Base-by-base conservation (phyloP, 1,140 invertebrate species). In the Drosophila melanica region DNA sequence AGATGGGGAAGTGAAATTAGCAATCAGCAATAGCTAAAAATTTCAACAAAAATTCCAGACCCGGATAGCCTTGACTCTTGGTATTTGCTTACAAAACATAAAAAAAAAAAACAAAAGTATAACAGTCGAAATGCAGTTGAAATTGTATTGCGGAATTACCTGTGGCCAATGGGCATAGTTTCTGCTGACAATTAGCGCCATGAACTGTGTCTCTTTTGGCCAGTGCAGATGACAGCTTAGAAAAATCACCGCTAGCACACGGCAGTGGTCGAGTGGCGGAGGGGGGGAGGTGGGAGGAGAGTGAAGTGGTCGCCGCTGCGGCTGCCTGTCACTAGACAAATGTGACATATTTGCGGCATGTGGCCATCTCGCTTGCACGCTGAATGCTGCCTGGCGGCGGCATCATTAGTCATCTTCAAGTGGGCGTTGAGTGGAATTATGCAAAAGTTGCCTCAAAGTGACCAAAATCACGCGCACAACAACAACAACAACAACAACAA, bases 381-480 rank as follows among this genome's bases (percentile, higher is more conserved):
- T 48, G 20, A 10, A 44, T 12, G 45, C 8, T 11, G 39, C 2
- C 14, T 14, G 16, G n/a, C 12, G 18, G 37, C 50, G 14, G 69
- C 63, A 86, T 84, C 84, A 89, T 89, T 89, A 89, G 84, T 89
- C 84, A 89, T 89, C 70, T 89, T 84, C 73, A 89, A 89, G 84
- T 79, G 79, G 79, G 79, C 84, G 84, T 84, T 89, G 84, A 89
- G 74, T 89, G 84, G 84, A 80, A 87, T 87, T 87, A 87, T 87
- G 84, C 71, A 55, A 79, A 84, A 74, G 75, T 60, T 74, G 53
- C 55, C 35, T 54, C 67, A 58, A 76, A 76, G 74, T 76, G 74
- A 76, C 74, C 74, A 76, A 76, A 72, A 76, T 76, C 69, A 76
- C 69, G 74, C 69, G 68, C 55, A 47, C 51, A 72, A 48, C 48